phyloP scores from a whole-genome alignment of 2,113 vertebrate genomes.

The Ceuthmochares aereus region DNA sequence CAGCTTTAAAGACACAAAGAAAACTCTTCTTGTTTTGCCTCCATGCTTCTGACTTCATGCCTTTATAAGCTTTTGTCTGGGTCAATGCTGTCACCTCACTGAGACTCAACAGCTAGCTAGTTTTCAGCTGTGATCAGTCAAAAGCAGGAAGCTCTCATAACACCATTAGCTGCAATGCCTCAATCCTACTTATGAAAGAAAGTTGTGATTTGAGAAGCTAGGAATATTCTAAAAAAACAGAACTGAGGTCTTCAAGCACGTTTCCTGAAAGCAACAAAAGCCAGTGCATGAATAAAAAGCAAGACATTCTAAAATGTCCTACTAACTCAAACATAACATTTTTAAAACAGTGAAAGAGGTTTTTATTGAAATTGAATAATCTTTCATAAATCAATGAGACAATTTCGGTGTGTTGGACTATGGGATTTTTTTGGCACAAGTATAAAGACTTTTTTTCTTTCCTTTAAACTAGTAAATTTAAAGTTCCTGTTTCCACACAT shows the following conservation, averaged over 20 bases:
- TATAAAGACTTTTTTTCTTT: background rate
- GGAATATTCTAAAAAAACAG: background rate
- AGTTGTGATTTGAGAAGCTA: background rate
- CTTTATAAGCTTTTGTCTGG: background rate
- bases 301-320: background rate
- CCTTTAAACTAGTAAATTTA: background rate
- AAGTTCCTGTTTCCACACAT: background rate
- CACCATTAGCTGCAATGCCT: background rate
- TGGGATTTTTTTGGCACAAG: background rate
- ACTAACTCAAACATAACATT: background rate
- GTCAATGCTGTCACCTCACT: background rate
- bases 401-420: background rate
- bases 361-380: background rate
- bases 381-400: background rate
- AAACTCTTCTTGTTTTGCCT: background rate
- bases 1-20: background rate
- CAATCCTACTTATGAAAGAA: background rate
- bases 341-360: background rate
- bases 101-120: background rate
- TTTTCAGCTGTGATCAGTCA: constrained; percentile 24
- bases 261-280: background rate
- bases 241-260: background rate
- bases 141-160: constrained; percentile 17
- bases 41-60: background rate
- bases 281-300: background rate